A percentile compares a stretch with the other conserved stretches of the same genome.
These are phyloP conservation scores for Notoglanidium macrostoma DNA, from an alignment of 2,797 vertebrate genomes.

Conservation along the genomic window DNA sequence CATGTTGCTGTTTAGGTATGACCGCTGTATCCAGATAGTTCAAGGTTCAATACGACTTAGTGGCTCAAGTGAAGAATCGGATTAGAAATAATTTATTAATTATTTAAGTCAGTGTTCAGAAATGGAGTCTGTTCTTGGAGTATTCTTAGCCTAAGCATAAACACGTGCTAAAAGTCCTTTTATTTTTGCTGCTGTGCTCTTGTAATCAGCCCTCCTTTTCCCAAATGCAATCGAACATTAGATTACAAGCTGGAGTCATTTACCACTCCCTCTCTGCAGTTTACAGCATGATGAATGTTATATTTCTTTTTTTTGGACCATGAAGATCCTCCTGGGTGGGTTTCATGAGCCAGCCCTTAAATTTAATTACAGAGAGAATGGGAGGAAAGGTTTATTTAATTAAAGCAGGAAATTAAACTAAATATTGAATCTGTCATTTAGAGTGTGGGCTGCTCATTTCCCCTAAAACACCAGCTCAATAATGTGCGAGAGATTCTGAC, in stretches of 20 bases:
- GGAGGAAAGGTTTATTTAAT: constrained; percentile 50
- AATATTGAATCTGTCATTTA: constrained; percentile 39
- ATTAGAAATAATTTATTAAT: background rate
- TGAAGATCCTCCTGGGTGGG: constrained; percentile 45
- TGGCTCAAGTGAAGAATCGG: background rate
- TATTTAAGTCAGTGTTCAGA: background rate
- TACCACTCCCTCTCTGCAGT: constrained; percentile 14
- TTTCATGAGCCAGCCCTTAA: constrained; percentile 22
- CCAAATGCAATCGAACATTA: background rate
- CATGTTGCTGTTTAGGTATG: background rate
- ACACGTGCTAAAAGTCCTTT: background rate
- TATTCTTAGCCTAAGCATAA: background rate
- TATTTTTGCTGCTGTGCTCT: background rate
- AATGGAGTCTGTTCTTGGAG: background rate
- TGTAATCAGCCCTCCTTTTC: background rate
- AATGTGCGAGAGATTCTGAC: background rate
- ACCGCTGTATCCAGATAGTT: background rate
- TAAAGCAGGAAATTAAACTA: constrained; percentile 28
- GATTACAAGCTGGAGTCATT: constrained; percentile 6
- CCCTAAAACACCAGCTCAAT: background rate
- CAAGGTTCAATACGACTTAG: background rate
- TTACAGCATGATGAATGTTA: constrained; percentile 25
- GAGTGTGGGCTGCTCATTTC: constrained; percentile 3
- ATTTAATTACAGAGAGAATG: constrained; percentile 24
- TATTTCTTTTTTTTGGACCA: constrained; percentile 17